Base-by-base conservation (phyloP, 2,113 vertebrate genomes). In the Coracopsis vasa region DNA sequence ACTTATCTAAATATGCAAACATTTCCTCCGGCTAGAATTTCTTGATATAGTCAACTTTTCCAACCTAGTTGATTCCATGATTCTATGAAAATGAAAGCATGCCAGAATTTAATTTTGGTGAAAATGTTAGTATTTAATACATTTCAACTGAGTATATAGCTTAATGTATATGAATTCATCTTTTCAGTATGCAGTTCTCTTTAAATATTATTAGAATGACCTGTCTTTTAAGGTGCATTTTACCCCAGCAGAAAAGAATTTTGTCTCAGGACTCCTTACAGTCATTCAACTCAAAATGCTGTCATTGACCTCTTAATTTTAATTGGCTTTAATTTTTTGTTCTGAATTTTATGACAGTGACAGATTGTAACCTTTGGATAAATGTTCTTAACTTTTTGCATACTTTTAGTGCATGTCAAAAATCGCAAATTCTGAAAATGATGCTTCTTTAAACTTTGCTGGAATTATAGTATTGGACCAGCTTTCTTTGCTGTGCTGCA, bases 361-460 rank as follows among this genome's bases (percentile, higher is more conserved):
- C 21, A 56, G 45, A 86, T 41, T 70, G 31, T 50, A 83, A 90
- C 54, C 50, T 94, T 94, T 78, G 35, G 16, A 72, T 51, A 71
- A 95, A 83, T 41, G 29, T 62, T 71, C 27, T 92, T 92, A 60
- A 20, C 2, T 50, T 96, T 90, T 69, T 80, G 12, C 37, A 29
- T 74, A 25, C n/a, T 95, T 91, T 92, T 79, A 75, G 9, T 94
- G 18, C n/a, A 56, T 58, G 74, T 91, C 70, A 90, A 94, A 80
- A n/a, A 60, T 82, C 18, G 16, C 74, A 91, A 80, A 93, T 78
- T 42, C 80, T 93, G 79, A 92, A 94, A 93, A 86, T 48, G 5
- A 79, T 44, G 82, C 50, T 66, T 83, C 60, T 84, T 82, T 82
- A 73, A 85, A 80, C 66, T 81, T 75, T 71, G 16, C 41, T 90